phyloP scores from a whole-genome alignment of 2,888 invertebrate species.

The Altica lythri region DNA sequence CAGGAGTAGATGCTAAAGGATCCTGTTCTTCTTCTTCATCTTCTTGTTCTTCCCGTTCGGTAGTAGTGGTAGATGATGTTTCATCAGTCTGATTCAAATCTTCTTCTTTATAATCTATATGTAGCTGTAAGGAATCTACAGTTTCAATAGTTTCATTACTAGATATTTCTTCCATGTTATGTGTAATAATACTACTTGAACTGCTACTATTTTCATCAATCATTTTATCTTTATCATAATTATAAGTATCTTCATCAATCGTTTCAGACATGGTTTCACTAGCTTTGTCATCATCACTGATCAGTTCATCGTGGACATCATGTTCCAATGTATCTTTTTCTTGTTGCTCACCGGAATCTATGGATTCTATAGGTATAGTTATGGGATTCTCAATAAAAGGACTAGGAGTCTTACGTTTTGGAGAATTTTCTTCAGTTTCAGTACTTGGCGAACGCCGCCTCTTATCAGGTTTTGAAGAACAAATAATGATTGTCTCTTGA shows the following conservation, averaged over 20 bases:
- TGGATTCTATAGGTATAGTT: conserved; percentile 28
- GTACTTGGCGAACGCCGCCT: conserved; percentile 49
- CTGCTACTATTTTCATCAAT: conserved; percentile 43
- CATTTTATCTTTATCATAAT: conserved; percentile 39
- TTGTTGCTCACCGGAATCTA: conserved; percentile 32
- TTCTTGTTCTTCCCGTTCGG: conserved; percentile 39
- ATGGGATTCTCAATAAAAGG: conserved; percentile 35
- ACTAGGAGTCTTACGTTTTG: conserved; percentile 51
- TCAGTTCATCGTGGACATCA: conserved; percentile 32
- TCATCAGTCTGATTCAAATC: conserved; percentile 40
- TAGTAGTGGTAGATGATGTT: conserved; percentile 41
- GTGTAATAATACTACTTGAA: conserved; percentile 38
- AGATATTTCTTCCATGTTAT: conserved; percentile 42
- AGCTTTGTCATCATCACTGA: conserved; percentile 43
- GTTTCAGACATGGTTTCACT: conserved; percentile 40
- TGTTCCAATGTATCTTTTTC: conserved; percentile 37
- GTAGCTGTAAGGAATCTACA: conserved; percentile 45
- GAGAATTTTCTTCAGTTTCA: conserved; percentile 45
- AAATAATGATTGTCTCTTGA: conserved; percentile 56
- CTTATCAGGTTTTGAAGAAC: conserved; percentile 50
- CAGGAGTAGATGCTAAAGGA: conserved; percentile 40
- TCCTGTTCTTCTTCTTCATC: conserved; percentile 35
- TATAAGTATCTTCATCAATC: conserved; percentile 35
- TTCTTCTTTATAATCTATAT: conserved; percentile 41
- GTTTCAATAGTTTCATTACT: conserved; percentile 44